Conservation (phyloP, 2,888 invertebrate species). For the Agonopterix subpropinquella region DNA sequence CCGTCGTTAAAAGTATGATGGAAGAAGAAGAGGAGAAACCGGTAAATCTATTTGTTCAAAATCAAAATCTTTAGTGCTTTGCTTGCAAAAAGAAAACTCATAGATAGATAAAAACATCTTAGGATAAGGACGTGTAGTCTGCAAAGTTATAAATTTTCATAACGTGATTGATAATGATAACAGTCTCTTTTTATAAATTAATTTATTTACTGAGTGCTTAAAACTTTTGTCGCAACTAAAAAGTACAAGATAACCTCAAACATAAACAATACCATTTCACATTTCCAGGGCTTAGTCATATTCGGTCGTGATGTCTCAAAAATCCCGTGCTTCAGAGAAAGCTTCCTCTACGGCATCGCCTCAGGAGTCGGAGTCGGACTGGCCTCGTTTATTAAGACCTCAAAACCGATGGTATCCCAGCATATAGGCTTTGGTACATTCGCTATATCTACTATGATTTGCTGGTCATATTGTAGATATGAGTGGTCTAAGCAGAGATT, state of each 20-base stretch:
- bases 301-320: conserved; percentile 84
- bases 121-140: no score
- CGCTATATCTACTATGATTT: conserved; percentile 77
- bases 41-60: conserved; percentile 14
- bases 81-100: no score
- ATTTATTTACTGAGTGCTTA: no score
- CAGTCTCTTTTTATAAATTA: no score
- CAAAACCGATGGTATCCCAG: conserved; percentile 77
- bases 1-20: conserved; percentile 60
- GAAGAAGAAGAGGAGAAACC: conserved; percentile 47
- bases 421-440: conserved; percentile 82
- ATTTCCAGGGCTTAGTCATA: conserved; percentile 72
- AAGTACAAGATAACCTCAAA: not conserved
- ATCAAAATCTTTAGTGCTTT: not conserved
- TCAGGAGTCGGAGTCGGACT: conserved; percentile 82
- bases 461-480: conserved; percentile 84
- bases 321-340: conserved; percentile 88
- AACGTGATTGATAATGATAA: no score
- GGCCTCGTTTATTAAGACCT: conserved; percentile 83
- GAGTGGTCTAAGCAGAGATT: conserved; percentile 80
- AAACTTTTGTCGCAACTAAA: no score
- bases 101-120: no score
- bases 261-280: conserved; percentile 1
- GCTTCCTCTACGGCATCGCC: conserved; percentile 83
- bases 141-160: no score